Percentiles rank a stretch among this genome's conserved stretches.
Conservation (phyloP, 2,797 vertebrate species). For the Acanthurus tractus region DNA sequence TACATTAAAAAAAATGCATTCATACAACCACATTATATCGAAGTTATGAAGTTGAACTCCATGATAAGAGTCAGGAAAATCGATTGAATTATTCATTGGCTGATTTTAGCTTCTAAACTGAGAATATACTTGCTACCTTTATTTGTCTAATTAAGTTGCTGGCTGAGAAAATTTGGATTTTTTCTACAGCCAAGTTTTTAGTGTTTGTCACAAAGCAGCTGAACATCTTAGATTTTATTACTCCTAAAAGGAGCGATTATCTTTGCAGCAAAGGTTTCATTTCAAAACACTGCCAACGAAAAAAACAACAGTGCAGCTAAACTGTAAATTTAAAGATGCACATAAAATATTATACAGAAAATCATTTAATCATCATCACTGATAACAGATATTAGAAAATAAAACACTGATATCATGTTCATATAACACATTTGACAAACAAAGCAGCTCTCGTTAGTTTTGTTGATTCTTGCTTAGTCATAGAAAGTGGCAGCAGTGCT, state of each 20-base stretch:
- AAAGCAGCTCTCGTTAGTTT: no score
- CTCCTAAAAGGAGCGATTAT: conserved; percentile 24
- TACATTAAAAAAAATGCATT: no score
- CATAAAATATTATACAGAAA: conserved; percentile 36
- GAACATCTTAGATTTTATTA: conserved; percentile 17
- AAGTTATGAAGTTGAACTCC: no score
- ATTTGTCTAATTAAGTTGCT: background rate
- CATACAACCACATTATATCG: no score
- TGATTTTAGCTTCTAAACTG: background rate
- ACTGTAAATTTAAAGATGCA: conserved; percentile 14
- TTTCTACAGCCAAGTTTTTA: background rate
- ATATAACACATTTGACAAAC: no score
- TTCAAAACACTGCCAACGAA: conserved; percentile 8
- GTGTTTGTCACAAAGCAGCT: conserved; percentile 19
- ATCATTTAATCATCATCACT: background rate
- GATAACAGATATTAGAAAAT: no score
- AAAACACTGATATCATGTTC: no score
- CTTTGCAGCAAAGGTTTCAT: conserved; percentile 26
- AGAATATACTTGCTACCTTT: background rate
- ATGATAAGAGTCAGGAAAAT: no score
- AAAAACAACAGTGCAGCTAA: conserved; percentile 3
- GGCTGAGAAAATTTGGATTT: background rate
- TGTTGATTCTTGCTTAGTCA: no score
- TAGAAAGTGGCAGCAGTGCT: no score
- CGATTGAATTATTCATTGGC: no score